Percentiles rank a stretch among this genome's conserved stretches.
Conservation (phyloP, 2,797 vertebrate genomes). For the Tenualosa ilisha region DNA sequence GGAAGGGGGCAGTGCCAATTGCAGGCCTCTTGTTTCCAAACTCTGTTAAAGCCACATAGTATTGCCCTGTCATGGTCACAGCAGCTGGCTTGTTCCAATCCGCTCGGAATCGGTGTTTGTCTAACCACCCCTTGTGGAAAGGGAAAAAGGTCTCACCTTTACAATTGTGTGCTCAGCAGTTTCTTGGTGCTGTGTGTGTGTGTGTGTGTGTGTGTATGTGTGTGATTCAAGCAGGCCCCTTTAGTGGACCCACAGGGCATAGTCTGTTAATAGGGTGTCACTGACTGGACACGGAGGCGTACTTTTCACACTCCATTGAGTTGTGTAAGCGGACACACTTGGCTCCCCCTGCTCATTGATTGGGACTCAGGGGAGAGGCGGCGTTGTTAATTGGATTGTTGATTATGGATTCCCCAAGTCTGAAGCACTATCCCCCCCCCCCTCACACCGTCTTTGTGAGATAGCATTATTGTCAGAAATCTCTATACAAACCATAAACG, state of each 20-base stretch:
- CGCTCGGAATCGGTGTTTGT: background rate
- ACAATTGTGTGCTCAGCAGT: slow-evolving; percentile 12
- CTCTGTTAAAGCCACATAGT: background rate
- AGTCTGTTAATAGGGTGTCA: slow-evolving; percentile 21
- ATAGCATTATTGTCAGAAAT: slow-evolving; percentile 15
- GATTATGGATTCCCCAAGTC: slow-evolving; percentile 10
- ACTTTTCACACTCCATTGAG: slow-evolving; percentile 29
- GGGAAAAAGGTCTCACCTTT: background rate
- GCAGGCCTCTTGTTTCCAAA: background rate
- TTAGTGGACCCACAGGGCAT: background rate
- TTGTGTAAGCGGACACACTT: slow-evolving; percentile 23
- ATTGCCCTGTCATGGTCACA: background rate
- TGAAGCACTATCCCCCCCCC: background rate
- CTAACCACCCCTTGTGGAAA: background rate
- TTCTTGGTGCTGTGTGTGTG: background rate
- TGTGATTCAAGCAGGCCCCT: background rate
- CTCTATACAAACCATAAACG: slow-evolving; percentile 1
- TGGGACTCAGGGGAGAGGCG: background rate
- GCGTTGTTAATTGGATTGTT: slow-evolving; percentile 26
- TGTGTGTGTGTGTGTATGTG: slow-evolving; percentile 11
- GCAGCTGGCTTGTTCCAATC: background rate
- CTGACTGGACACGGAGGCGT: background rate
- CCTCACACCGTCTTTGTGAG: background rate
- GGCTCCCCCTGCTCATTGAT: background rate
- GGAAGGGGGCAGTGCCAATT: background rate